A percentile compares a stretch with the other conserved stretches of the same genome.
phyloP scores from a whole-genome alignment of 2,888 invertebrate genomes.

The Sphaerophoria taeniata region DNA sequence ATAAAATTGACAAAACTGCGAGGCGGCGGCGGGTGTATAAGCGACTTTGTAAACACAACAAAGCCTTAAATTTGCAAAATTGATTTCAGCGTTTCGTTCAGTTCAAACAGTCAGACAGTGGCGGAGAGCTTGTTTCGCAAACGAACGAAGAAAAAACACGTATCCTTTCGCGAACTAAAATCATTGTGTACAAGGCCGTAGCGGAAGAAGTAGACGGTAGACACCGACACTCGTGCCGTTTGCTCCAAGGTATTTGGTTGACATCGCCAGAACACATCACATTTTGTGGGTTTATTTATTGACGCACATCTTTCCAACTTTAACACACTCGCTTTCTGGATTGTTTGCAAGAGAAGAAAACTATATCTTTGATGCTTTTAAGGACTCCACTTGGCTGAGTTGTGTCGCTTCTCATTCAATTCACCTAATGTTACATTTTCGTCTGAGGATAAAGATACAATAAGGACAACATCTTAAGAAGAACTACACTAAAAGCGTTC shows the following conservation, averaged over 20 bases:
- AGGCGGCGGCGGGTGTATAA: background rate
- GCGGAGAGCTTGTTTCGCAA: conserved; percentile 17
- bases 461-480: conserved; percentile 43
- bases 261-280: conserved; percentile 33
- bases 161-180: conserved; percentile 13
- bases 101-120: background rate
- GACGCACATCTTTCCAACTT: conserved; percentile 36
- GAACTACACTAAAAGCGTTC: conserved; percentile 17
- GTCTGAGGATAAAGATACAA: conserved; percentile 60
- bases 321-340: background rate
- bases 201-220: no score
- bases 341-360: conserved; percentile 10
- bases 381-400: no score
- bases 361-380: conserved; percentile 53
- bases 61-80: conserved; percentile 71
- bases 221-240: no score
- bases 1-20: conserved; percentile 39
- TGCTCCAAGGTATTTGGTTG: background rate
- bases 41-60: conserved; percentile 55
- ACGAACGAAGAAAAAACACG: background rate
- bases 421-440: conserved; percentile 54
- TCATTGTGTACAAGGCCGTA: conserved; percentile 1
- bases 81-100: conserved; percentile 47
- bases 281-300: conserved; percentile 56
- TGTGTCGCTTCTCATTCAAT: no score